A percentile compares a stretch with the other conserved stretches of the same genome.
Conservation (phyloP, 2,113 vertebrate species). For the Actinemys pallida region DNA sequence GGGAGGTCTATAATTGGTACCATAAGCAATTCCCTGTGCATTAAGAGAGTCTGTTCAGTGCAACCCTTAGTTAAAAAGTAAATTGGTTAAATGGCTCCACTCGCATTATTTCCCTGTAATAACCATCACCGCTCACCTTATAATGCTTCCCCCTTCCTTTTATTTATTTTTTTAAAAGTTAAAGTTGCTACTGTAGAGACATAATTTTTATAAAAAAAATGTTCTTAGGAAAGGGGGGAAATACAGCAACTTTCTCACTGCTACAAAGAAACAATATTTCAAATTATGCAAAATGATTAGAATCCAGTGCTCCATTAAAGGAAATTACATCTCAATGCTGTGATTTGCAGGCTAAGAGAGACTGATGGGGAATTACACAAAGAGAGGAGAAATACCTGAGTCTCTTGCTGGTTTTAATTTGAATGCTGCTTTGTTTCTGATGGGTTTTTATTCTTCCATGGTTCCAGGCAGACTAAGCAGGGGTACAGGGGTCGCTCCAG, state of each 20-base stretch:
- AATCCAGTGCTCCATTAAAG: constrained; percentile 24
- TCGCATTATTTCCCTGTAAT: constrained; percentile 15
- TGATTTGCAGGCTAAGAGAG: constrained; percentile 14
- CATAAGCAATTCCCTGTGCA: not conserved
- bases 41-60: not conserved
- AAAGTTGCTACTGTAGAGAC: not conserved
- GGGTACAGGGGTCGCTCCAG: not conserved
- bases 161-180: not conserved
- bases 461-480: not conserved
- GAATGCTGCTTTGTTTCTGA: not conserved
- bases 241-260: not conserved
- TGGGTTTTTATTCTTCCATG: not conserved
- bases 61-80: constrained; percentile 18
- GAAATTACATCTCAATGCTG: constrained; percentile 32
- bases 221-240: not conserved
- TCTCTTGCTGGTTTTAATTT: not conserved
- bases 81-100: constrained; percentile 33
- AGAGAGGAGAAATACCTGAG: not conserved
- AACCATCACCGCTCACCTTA: not conserved
- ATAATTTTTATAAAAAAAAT: constrained; percentile 44
- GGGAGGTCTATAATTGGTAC: not conserved
- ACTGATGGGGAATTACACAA: not conserved
- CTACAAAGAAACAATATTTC: constrained; percentile 36
- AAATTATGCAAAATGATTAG: constrained; percentile 58
- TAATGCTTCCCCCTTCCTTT: not conserved